Conservation (phyloP, 2,113 vertebrate species). For the Gila orcuttii region DNA sequence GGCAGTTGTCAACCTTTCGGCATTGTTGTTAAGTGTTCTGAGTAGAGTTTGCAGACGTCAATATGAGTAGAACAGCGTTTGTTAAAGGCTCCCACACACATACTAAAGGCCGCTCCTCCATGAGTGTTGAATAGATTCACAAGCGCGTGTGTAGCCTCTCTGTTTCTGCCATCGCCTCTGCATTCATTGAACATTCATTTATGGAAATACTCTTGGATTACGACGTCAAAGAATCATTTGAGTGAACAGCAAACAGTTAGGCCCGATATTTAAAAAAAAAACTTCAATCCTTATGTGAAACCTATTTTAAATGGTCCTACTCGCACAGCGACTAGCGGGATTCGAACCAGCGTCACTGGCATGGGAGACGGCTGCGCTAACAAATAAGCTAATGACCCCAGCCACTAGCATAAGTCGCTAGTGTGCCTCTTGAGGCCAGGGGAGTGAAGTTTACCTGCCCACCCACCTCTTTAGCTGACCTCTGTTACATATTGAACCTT, state of each 20-base stretch:
- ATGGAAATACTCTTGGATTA: constrained; percentile 27
- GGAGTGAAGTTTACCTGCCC: too few species aligned
- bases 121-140: constrained; percentile 9
- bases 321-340: too few species aligned
- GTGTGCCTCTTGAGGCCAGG: too few species aligned
- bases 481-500: too few species aligned
- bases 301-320: too few species aligned
- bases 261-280: neutral
- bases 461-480: too few species aligned
- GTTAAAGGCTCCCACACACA: constrained; percentile 1
- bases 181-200: constrained; percentile 19
- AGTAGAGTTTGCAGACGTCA: constrained; percentile 9
- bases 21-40: neutral
- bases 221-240: constrained; percentile 24
- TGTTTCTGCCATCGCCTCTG: constrained; percentile 20
- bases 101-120: neutral
- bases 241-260: neutral
- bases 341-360: too few species aligned
- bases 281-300: neutral
- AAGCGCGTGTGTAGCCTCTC: constrained; percentile 14
- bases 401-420: too few species aligned
- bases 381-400: too few species aligned
- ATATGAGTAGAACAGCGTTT: neutral
- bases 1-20: neutral
- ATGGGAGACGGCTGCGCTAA: too few species aligned